These are phyloP conservation scores for Turritopsis rubra DNA, from an alignment of 30 jellyfish, hydroid and myxozoan species.

Conservation along the genomic window DNA sequence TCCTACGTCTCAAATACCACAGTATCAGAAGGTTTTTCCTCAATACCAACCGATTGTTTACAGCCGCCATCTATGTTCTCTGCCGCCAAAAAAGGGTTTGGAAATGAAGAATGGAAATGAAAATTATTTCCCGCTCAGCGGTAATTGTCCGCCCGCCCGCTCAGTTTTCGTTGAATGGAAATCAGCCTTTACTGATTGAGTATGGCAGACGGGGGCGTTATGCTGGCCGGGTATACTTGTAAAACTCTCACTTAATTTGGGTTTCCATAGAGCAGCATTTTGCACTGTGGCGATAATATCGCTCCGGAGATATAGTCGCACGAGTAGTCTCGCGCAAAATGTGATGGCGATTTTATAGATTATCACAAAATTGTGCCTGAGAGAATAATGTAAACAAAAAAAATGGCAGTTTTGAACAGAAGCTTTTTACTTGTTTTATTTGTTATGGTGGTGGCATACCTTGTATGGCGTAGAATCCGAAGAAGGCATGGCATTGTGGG, in stretches of 20 bases:
- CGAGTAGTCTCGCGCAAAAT: no score
- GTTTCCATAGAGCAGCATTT: neutral
- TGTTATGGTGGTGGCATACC: no score
- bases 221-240: no score
- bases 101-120: neutral
- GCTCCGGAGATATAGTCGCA: neutral
- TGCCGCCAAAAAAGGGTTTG: neutral
- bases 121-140: neutral
- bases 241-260: no score
- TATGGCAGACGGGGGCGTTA: no score
- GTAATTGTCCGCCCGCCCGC: neutral
- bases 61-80: neutral
- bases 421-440: no score
- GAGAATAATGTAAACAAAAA: no score
- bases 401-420: no score
- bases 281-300: neutral
- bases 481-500: no score
- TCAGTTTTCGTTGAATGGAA: neutral
- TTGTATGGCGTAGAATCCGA: no score
- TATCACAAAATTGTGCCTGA: no score
- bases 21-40: neutral
- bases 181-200: neutral
- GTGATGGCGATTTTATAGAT: no score
- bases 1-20: constrained; percentile 12
- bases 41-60: neutral